phyloP scores from a whole-genome alignment of 2,888 invertebrate genomes.

The Saturnia japonica region DNA sequence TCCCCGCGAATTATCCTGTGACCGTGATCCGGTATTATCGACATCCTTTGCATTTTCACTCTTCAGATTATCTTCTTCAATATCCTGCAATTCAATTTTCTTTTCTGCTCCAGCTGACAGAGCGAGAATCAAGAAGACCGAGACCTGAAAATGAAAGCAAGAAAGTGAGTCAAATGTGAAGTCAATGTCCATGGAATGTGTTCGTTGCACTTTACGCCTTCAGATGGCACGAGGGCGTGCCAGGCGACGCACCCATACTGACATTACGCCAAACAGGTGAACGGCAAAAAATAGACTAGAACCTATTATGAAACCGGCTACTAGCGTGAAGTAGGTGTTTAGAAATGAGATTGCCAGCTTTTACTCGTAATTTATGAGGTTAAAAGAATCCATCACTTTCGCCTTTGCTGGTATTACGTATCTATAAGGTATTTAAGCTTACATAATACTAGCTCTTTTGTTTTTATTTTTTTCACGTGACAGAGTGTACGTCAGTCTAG shows the following conservation, averaged over 20 bases:
- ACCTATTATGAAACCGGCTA: constrained; percentile 71
- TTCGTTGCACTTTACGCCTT: constrained; percentile 43
- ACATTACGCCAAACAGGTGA: constrained; percentile 64
- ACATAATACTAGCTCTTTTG: not conserved
- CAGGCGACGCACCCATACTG: constrained; percentile 38
- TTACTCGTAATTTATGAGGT: constrained; percentile 74
- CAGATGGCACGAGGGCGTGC: constrained; percentile 54
- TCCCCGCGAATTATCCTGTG: constrained; percentile 40
- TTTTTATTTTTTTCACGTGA: not conserved
- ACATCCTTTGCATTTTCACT: constrained; percentile 76
- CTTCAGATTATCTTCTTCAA: constrained; percentile 86
- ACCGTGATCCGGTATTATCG: constrained; percentile 49
- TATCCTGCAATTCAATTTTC: constrained; percentile 87
- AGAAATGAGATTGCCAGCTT: constrained; percentile 70
- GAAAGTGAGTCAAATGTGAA: constrained; percentile 48
- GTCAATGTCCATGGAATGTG: constrained; percentile 47
- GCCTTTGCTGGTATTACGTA: constrained; percentile 48
- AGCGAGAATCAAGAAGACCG: constrained; percentile 56
- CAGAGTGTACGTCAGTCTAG: too few species aligned
- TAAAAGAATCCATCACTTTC: constrained; percentile 56
- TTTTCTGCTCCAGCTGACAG: constrained; percentile 75
- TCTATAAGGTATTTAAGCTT: constrained; percentile 24
- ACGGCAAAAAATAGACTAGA: constrained; percentile 72
- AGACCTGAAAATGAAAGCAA: constrained; percentile 73
- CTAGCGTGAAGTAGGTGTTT: constrained; percentile 46